These are phyloP conservation scores for Eristalis arbustorum DNA, from an alignment of 2,888 invertebrate genomes.

Conservation along the genomic window DNA sequence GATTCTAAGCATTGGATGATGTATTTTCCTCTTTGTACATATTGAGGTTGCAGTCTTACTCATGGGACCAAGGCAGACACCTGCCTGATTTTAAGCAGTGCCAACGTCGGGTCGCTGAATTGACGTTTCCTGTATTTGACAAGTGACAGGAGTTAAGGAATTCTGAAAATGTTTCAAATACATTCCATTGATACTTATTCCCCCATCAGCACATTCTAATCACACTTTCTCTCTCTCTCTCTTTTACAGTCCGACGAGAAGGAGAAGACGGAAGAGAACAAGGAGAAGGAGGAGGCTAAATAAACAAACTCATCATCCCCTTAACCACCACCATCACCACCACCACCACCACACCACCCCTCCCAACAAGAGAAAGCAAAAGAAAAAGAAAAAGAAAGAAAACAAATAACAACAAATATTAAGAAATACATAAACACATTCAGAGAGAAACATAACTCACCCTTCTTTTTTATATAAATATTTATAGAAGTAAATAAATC, in stretches of 20 bases:
- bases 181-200: too few species aligned
- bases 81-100: too few species aligned
- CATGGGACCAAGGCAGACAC: too few species aligned
- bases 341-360: neutral
- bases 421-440: slow-evolving; percentile 50
- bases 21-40: too few species aligned
- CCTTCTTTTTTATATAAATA: slow-evolving; percentile 71
- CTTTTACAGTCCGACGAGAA: slow-evolving; percentile 88
- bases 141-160: too few species aligned
- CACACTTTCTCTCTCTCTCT: neutral
- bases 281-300: slow-evolving; percentile 84
- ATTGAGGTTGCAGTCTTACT: too few species aligned
- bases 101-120: too few species aligned
- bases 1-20: too few species aligned
- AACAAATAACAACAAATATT: neutral
- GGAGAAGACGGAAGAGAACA: slow-evolving; percentile 87
- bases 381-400: neutral
- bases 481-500: slow-evolving; percentile 70
- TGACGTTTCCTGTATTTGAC: too few species aligned
- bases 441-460: slow-evolving; percentile 70
- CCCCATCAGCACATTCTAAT: neutral
- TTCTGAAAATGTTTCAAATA: too few species aligned
- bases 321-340: neutral
- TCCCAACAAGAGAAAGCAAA: neutral
- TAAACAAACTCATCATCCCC: slow-evolving; percentile 73